phyloP scores from a whole-genome alignment of 2,888 invertebrate genomes.

The Nysson spinosus region DNA sequence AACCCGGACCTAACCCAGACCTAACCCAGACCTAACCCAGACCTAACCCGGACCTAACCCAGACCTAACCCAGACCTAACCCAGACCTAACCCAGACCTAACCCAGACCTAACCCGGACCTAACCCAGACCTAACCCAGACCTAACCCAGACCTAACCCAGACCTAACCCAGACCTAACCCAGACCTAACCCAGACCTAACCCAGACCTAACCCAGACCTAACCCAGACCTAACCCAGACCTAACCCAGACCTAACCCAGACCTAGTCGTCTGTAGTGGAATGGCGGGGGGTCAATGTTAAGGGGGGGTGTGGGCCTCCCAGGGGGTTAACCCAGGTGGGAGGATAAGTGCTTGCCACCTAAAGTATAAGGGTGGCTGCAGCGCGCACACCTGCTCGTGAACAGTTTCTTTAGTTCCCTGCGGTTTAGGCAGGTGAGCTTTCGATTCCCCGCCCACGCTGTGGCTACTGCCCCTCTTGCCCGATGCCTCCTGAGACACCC shows the following conservation, averaged over 20 bases:
- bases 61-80: conserved; percentile 2
- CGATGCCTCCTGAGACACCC: no score
- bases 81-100: conserved; percentile 1
- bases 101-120: neutral
- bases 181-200: conserved; percentile 2
- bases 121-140: conserved; percentile 2
- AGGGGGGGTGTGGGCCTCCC: no score
- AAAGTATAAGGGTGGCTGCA: no score
- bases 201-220: conserved; percentile 1
- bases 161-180: conserved; percentile 2
- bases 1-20: conserved; percentile 1
- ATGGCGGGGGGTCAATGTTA: no score
- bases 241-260: conserved; percentile 2
- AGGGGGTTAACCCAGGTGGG: no score
- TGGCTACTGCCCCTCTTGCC: no score
- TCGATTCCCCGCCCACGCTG: no score
- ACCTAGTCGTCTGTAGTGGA: no score
- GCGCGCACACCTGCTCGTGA: no score
- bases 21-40: conserved; percentile 1
- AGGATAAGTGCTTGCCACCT: no score
- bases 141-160: conserved; percentile 2
- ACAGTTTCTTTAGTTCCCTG: no score
- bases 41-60: conserved; percentile 1
- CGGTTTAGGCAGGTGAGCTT: no score
- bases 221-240: conserved; percentile 2